A percentile compares a stretch with the other conserved stretches of the same genome.
These are phyloP conservation scores for Pseudococcus longispinus DNA, from an alignment of 2,888 invertebrate genomes.

Conservation along the genomic window DNA sequence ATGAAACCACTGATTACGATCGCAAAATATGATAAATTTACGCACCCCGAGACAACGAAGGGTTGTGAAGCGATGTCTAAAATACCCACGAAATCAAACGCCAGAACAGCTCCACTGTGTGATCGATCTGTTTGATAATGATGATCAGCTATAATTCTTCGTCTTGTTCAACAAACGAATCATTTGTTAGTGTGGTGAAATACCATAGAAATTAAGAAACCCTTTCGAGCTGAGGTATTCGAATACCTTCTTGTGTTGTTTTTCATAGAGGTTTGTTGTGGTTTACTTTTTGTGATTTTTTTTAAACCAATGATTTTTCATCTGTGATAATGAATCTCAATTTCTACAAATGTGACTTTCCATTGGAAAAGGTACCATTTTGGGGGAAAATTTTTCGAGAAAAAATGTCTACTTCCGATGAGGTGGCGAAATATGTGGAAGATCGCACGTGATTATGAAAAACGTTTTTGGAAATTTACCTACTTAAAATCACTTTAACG, in stretches of 20 bases:
- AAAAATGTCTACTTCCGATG: too few species aligned
- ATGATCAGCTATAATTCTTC: constrained; percentile 4
- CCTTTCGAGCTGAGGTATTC: background rate
- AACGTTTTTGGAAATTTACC: too few species aligned
- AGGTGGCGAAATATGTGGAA: too few species aligned
- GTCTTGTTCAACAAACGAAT: background rate
- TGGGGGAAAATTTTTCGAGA: too few species aligned
- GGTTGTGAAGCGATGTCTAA: background rate
- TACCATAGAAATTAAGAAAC: background rate
- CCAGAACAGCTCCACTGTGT: background rate
- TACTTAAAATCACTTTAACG: too few species aligned
- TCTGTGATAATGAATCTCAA: too few species aligned
- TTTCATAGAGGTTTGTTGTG: background rate
- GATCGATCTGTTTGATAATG: constrained; percentile 16
- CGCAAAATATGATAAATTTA: constrained; percentile 31
- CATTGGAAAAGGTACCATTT: too few species aligned
- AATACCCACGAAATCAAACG: too few species aligned
- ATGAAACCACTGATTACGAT: constrained; percentile 33
- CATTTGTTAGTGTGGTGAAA: background rate
- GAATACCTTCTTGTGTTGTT: background rate
- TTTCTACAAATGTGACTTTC: too few species aligned
- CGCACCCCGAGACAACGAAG: background rate
- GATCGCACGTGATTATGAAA: too few species aligned
- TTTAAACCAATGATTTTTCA: background rate
- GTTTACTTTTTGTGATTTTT: background rate